Percentiles rank a stretch among this genome's conserved stretches.
These are phyloP conservation scores for Amorpha juglandis DNA, from an alignment of 2,888 invertebrate species.

Conservation along the genomic window DNA sequence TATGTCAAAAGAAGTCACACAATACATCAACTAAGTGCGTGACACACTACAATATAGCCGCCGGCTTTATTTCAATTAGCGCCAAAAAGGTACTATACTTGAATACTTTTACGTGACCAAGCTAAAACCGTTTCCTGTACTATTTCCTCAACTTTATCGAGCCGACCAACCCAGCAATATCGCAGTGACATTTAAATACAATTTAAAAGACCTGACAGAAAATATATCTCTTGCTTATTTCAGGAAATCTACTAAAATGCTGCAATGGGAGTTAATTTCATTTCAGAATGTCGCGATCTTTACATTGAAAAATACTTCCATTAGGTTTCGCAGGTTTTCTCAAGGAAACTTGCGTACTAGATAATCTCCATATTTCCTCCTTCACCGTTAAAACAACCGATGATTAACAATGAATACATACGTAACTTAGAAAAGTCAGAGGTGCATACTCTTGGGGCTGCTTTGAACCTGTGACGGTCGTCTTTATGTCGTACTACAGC, in stretches of 20 bases:
- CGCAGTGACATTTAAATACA: not conserved
- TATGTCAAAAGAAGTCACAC: conserved; percentile 65
- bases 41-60: conserved; percentile 59
- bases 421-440: too few relatives aligned
- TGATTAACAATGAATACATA: too few relatives aligned
- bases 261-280: not conserved
- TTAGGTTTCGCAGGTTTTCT: too few relatives aligned
- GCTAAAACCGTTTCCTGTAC: conserved; percentile 14
- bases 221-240: not conserved
- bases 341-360: too few relatives aligned
- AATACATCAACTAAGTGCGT: conserved; percentile 59
- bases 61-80: conserved; percentile 69
- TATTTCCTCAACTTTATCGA: conserved; percentile 10
- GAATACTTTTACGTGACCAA: conserved; percentile 47
- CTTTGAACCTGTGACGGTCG: too few relatives aligned
- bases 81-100: conserved; percentile 48
- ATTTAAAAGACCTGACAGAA: not conserved
- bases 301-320: not conserved
- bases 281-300: not conserved
- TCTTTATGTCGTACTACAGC: too few relatives aligned
- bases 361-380: too few relatives aligned
- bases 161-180: not conserved
- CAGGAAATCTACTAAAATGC: not conserved
- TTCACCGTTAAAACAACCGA: too few relatives aligned
- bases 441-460: too few relatives aligned